Percentiles rank a stretch among this genome's conserved stretches.
phyloP scores from a whole-genome alignment of 2,113 vertebrate species.

The Spea bombifrons region DNA sequence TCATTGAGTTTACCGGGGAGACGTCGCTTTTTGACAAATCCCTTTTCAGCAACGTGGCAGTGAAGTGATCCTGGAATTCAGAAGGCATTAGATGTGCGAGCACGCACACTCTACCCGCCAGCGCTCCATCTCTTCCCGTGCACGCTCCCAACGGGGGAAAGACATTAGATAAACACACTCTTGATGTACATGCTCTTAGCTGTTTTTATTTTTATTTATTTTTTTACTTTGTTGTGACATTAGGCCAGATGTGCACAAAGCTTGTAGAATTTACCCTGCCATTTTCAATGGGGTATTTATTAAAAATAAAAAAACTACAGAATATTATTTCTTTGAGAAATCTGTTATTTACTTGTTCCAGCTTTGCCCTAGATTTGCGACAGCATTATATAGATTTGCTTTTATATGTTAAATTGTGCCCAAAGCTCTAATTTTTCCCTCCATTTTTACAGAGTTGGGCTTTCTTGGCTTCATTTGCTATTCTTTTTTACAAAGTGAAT shows the following conservation, averaged over 20 bases:
- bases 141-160: conserved; percentile 19
- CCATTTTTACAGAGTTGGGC: not conserved
- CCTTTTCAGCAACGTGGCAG: not conserved
- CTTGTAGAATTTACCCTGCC: conserved; percentile 15
- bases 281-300: conserved; percentile 18
- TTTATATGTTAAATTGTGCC: not conserved
- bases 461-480: too few species aligned
- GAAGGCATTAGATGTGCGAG: conserved; percentile 26
- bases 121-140: conserved; percentile 16
- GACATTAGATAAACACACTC: conserved; percentile 27
- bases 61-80: too few species aligned
- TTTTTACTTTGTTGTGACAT: conserved; percentile 39
- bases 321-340: conserved; percentile 28
- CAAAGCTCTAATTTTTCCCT: not conserved
- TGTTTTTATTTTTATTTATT: not conserved
- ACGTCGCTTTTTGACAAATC: not conserved
- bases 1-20: too few species aligned
- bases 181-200: conserved; percentile 22
- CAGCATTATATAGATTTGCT: conserved; percentile 1
- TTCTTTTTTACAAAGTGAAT: too few species aligned
- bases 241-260: conserved; percentile 40
- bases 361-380: conserved; percentile 16
- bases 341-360: conserved; percentile 19
- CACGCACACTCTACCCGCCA: not conserved
- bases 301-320: conserved; percentile 5